Percentiles rank a stretch among this genome's conserved stretches.
phyloP scores from a whole-genome alignment of 2,888 invertebrate genomes.

The Amphipyra tragopoginis region DNA sequence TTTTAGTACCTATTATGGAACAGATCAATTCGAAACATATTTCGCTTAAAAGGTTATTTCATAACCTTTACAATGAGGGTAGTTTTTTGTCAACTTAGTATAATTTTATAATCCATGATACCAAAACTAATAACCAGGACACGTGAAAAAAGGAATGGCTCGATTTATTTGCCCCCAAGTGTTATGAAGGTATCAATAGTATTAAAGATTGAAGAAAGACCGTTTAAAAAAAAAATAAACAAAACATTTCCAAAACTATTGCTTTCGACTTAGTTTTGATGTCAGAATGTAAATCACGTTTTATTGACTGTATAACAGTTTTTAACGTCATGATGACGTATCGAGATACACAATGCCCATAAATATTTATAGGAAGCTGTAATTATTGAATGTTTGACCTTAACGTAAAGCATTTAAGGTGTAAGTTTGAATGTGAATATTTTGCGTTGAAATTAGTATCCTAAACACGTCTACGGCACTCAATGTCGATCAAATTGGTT shows the following conservation, averaged over 20 bases:
- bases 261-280: constrained; percentile 21
- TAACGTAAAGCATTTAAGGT: constrained; percentile 36
- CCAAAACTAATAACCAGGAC: too few species aligned
- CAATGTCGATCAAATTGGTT: constrained; percentile 63
- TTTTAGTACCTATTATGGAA: too few species aligned
- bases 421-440: constrained; percentile 29
- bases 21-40: too few species aligned
- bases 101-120: too few species aligned
- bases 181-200: too few species aligned
- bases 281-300: constrained; percentile 33
- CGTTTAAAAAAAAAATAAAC: constrained; percentile 20
- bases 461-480: constrained; percentile 57
- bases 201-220: not conserved
- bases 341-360: constrained; percentile 45
- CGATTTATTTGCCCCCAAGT: too few species aligned
- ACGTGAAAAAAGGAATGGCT: too few species aligned
- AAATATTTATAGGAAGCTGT: constrained; percentile 42
- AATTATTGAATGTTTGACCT: constrained; percentile 23
- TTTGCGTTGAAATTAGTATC: constrained; percentile 48
- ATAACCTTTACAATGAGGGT: too few species aligned
- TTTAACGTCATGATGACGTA: constrained; percentile 56
- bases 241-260: too few species aligned
- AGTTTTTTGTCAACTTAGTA: too few species aligned
- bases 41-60: too few species aligned
- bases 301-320: constrained; percentile 48